Percentiles rank a stretch among this genome's conserved stretches.
Evolutionary conservation across 1,140 invertebrate species (phyloP).

Genomic region (Aplysia californica): DNA sequence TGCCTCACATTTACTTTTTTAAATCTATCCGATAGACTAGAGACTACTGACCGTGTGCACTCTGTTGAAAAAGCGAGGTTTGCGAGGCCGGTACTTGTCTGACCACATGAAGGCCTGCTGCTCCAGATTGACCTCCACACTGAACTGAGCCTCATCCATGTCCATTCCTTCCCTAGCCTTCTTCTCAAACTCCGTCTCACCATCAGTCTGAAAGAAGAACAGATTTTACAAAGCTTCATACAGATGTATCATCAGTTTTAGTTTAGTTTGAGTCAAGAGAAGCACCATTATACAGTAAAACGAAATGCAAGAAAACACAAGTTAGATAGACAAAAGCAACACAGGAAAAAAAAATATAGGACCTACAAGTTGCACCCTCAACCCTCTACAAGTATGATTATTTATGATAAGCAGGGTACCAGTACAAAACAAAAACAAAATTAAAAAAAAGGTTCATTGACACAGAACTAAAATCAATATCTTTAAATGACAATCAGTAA

Average conservation of each 20-base stretch:
- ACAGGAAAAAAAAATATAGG: too few relatives aligned
- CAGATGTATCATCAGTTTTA: too few relatives aligned
- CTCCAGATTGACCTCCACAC: constrained; percentile 84
- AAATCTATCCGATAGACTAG: too few relatives aligned
- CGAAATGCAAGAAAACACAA: not conserved
- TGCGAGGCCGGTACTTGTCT: constrained; percentile 96
- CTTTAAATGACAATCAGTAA: too few relatives aligned
- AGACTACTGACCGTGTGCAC: constrained; percentile 72
- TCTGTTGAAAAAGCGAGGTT: constrained; percentile 98
- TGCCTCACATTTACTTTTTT: too few relatives aligned
- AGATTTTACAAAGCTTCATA: not conserved
- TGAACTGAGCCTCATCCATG: constrained; percentile 89
- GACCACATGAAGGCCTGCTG: constrained; percentile 95
- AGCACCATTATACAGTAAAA: not conserved
- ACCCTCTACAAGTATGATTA: too few relatives aligned
- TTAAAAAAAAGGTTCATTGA: too few relatives aligned
- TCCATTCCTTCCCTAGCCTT: constrained; percentile 87
- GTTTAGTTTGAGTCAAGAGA: too few relatives aligned
- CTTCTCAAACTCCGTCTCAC: constrained; percentile 73
- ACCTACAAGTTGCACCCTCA: too few relatives aligned
- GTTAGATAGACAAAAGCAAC: not conserved
- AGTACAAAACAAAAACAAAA: too few relatives aligned
- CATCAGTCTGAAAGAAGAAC: constrained; percentile 54
- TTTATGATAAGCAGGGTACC: too few relatives aligned
- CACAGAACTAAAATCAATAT: too few relatives aligned